Conservation (phyloP, 2,888 invertebrate genomes). For the Microchrysa polita region DNA sequence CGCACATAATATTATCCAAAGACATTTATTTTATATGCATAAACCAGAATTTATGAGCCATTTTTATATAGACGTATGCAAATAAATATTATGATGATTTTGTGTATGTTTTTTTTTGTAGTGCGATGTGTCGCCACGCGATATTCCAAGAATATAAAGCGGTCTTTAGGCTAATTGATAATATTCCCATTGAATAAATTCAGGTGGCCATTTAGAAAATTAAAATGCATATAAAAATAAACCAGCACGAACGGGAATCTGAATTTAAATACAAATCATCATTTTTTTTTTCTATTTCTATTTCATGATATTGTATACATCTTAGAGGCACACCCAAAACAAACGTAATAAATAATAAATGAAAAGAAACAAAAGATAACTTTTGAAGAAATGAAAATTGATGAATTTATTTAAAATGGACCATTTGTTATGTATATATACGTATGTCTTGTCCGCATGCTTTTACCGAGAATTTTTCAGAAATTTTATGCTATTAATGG, state of each 20-base stretch:
- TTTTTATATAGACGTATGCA: background rate
- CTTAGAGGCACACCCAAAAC: background rate
- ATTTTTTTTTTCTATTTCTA: no score
- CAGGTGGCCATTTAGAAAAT: constrained; percentile 21
- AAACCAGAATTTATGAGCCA: constrained; percentile 21
- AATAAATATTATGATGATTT: no score
- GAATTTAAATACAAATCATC: no score
- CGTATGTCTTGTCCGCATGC: background rate
- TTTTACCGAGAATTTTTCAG: background rate
- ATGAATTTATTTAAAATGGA: background rate
- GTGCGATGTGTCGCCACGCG: background rate
- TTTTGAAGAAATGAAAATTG: background rate
- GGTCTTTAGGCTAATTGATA: constrained; percentile 42
- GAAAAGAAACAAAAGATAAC: background rate
- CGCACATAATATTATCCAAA: constrained; percentile 4
- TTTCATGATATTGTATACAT: no score
- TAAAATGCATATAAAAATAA: constrained; percentile 16
- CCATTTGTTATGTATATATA: constrained; percentile 3
- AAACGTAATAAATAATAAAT: constrained; percentile 18
- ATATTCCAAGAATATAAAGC: constrained; percentile 16
- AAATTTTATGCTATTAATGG: background rate
- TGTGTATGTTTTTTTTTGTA: no score
- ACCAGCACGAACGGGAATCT: background rate
- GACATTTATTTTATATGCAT: background rate
- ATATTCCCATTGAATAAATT: constrained; percentile 41